Percentiles rank a stretch among this genome's conserved stretches.
Conservation (phyloP, 2,888 invertebrate species). For the Rotaria macrura region DNA sequence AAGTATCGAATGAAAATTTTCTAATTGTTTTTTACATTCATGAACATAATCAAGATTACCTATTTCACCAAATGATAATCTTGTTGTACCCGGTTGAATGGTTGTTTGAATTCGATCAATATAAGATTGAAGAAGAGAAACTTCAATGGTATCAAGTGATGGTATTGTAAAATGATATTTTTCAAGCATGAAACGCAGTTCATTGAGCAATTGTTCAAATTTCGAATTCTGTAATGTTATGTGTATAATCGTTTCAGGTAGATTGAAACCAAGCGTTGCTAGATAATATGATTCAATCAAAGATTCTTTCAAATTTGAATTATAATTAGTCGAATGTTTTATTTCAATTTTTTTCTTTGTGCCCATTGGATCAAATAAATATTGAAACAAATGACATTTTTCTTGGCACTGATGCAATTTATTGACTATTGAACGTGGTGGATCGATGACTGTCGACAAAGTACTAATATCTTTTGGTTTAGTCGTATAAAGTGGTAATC, state of each 20-base stretch:
- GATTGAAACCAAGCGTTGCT: background rate
- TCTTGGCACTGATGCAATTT: background rate
- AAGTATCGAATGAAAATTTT: background rate
- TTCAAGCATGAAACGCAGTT: background rate
- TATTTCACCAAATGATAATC: background rate
- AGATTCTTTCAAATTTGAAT: background rate
- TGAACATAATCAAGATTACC: background rate
- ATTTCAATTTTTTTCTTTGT: conserved; percentile 7
- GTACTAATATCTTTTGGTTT: background rate
- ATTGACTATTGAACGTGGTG: background rate
- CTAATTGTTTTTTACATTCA: background rate
- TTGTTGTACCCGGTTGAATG: background rate
- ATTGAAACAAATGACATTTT: background rate
- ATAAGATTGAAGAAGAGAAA: background rate
- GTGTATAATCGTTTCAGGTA: background rate
- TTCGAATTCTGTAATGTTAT: background rate
- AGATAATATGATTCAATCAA: background rate
- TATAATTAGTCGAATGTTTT: background rate
- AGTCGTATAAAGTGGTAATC: background rate
- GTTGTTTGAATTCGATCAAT: background rate
- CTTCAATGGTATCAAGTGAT: background rate
- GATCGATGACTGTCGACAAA: background rate
- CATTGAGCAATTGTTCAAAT: background rate
- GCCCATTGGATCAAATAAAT: background rate
- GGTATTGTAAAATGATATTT: background rate